Evolutionary conservation across 2,888 invertebrate genomes (phyloP).

Genomic region (Noctua pronuba): DNA sequence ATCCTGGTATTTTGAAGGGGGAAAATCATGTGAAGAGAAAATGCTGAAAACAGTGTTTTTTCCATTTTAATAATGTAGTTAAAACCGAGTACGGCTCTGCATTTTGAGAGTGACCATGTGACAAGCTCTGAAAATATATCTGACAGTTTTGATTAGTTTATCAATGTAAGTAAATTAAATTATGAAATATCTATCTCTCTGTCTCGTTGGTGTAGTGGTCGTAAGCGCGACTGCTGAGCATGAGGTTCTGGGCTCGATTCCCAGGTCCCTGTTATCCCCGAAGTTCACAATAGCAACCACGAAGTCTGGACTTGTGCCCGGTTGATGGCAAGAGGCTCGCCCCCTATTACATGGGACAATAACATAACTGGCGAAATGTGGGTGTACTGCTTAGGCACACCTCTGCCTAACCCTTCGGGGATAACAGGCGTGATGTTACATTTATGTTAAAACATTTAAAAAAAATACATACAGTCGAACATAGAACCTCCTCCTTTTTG

Average conservation of each 20-base stretch:
- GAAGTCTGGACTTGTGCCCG: background rate
- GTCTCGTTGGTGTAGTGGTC: background rate
- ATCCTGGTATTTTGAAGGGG: slow-evolving; percentile 40
- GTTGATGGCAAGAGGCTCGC: background rate
- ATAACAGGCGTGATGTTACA: too few species aligned
- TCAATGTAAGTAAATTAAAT: background rate
- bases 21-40: background rate
- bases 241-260: background rate
- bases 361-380: too few species aligned
- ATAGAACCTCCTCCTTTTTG: too few species aligned
- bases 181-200: background rate
- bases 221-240: background rate
- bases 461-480: too few species aligned
- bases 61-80: too few species aligned
- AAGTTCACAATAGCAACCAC: too few species aligned
- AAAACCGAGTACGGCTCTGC: background rate
- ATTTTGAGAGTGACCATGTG: background rate
- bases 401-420: too few species aligned
- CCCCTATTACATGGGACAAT: too few species aligned
- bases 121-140: background rate
- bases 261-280: background rate
- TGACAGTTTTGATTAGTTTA: background rate
- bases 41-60: background rate
- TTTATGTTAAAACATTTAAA: too few species aligned
- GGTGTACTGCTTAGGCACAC: too few species aligned